phyloP scores from a whole-genome alignment of 2,113 vertebrate genomes.

The Microcebus tavaratra region DNA sequence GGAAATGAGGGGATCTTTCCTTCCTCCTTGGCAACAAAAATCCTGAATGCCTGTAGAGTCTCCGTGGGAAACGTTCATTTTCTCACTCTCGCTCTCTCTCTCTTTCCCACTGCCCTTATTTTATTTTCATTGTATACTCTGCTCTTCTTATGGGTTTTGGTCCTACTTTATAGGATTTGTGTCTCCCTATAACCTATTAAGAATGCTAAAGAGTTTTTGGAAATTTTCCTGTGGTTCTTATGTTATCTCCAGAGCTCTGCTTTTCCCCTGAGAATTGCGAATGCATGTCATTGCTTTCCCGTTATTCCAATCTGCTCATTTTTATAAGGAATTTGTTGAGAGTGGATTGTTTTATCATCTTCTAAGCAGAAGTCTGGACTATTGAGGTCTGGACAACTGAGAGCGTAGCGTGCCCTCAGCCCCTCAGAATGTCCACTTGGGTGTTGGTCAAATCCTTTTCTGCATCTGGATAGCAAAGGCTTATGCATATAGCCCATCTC shows the following conservation, averaged over 20 bases:
- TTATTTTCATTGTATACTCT: background rate
- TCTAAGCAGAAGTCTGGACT: background rate
- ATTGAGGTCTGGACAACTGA: background rate
- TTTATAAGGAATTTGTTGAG: background rate
- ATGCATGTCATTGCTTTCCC: slow-evolving; percentile 25
- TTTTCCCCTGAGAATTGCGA: slow-evolving; percentile 48
- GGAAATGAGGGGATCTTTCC: background rate
- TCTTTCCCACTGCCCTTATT: background rate
- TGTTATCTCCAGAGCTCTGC: slow-evolving; percentile 37
- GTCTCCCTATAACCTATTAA: background rate
- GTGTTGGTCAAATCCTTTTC: background rate
- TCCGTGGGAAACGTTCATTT: background rate
- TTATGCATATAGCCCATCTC: background rate
- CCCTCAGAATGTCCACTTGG: background rate
- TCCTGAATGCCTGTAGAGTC: background rate
- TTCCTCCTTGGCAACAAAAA: background rate
- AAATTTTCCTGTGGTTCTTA: background rate
- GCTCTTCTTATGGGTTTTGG: background rate
- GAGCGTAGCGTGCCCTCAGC: background rate
- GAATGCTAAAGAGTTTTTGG: slow-evolving; percentile 24
- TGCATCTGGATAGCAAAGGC: background rate
- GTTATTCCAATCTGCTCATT: slow-evolving; percentile 40
- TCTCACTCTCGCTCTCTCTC: background rate
- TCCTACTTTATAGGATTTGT: background rate
- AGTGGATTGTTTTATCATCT: background rate